These are phyloP conservation scores for Monoplex corrugatus DNA, from an alignment of 2,888 invertebrate species.

Conservation along the genomic window DNA sequence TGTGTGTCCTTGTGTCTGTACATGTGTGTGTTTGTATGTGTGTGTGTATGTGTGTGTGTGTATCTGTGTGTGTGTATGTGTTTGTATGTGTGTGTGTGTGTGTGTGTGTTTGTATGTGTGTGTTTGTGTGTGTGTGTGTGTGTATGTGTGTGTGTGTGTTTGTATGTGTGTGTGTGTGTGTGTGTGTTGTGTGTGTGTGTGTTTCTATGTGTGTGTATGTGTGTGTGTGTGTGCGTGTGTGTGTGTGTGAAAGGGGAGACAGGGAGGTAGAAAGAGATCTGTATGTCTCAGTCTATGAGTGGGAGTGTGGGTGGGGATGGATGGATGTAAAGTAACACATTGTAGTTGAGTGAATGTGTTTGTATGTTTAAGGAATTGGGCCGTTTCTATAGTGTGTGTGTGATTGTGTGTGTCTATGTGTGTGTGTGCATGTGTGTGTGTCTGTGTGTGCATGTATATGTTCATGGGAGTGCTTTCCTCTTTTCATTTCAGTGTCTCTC, in stretches of 20 bases:
- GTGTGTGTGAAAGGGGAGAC: background rate
- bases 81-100: background rate
- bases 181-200: background rate
- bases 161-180: slow-evolving; percentile 11
- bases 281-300: background rate
- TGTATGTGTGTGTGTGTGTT: background rate
- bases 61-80: slow-evolving; percentile 20
- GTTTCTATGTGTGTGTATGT: background rate
- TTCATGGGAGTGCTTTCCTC: background rate
- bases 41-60: background rate
- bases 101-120: too few relatives aligned
- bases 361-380: too few relatives aligned
- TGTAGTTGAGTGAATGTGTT: too few relatives aligned
- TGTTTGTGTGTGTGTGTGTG: too few relatives aligned
- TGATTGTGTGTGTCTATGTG: background rate
- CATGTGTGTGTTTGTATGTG: too few relatives aligned
- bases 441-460: background rate
- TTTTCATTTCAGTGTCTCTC: background rate
- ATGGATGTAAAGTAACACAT: too few relatives aligned
- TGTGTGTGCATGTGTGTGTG: background rate
- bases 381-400: background rate
- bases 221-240: background rate
- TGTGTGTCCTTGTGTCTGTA: too few relatives aligned
- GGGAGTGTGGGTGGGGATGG: background rate
- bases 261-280: too few relatives aligned